A percentile compares a stretch with the other conserved stretches of the same genome.
Conservation (phyloP, 2,888 invertebrate genomes). For the Meandrusa payeni region DNA sequence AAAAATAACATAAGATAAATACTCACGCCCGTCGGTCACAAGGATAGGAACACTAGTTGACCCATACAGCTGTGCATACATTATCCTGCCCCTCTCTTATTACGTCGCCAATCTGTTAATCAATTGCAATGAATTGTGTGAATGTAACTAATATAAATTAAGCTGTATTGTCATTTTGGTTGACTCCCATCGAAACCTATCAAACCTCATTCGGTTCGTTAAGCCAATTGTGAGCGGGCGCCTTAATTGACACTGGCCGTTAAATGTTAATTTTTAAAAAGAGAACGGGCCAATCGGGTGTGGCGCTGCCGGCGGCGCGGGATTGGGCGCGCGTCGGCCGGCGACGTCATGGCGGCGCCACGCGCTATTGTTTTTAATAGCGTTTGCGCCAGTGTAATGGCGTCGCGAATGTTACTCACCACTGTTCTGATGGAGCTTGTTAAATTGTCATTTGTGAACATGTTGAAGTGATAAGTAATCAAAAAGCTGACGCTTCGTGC, state of each 20-base stretch:
- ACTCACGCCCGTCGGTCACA: too few species aligned
- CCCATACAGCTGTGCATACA: too few species aligned
- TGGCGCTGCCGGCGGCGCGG: slow-evolving; percentile 31
- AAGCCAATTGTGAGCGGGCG: slow-evolving; percentile 12
- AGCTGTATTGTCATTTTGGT: not conserved
- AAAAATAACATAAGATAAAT: too few species aligned
- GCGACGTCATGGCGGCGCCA: slow-evolving; percentile 35
- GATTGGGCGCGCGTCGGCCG: slow-evolving; percentile 53
- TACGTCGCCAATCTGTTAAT: too few species aligned
- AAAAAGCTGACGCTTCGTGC: too few species aligned
- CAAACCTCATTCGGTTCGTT: slow-evolving; percentile 1
- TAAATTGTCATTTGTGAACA: not conserved
- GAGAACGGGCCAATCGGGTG: slow-evolving; percentile 30
- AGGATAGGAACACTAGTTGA: too few species aligned
- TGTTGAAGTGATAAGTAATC: not conserved
- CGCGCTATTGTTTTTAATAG: slow-evolving; percentile 43
- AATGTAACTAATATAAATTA: too few species aligned
- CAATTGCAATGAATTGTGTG: too few species aligned
- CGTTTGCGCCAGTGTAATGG: slow-evolving; percentile 49
- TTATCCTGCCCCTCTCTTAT: too few species aligned
- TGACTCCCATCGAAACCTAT: slow-evolving; percentile 1
- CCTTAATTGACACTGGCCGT: slow-evolving; percentile 38
- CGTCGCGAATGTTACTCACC: slow-evolving; percentile 31
- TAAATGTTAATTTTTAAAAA: slow-evolving; percentile 42
- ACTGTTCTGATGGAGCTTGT: too few species aligned